Conservation (phyloP, 2,797 vertebrate genomes). For the Kryptolebias ocellatus region DNA sequence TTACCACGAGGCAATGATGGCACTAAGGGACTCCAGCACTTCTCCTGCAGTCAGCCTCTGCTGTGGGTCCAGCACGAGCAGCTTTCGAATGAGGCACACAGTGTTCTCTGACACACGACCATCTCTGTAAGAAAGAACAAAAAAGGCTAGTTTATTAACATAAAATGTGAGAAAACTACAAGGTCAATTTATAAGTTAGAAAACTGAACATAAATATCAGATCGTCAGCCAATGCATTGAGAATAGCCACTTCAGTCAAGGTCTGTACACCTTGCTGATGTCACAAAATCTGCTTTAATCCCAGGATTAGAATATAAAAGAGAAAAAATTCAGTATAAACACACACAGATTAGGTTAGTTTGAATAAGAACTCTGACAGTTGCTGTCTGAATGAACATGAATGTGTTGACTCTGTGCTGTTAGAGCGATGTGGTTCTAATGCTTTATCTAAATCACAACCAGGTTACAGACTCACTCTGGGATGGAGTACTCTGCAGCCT, state of each 20-base stretch:
- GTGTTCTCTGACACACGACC: conserved; percentile 98
- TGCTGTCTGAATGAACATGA: background rate
- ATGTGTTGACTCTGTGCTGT: background rate
- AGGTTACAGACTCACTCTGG: conserved; percentile 89
- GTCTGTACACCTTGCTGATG: background rate
- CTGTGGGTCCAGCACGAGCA: conserved; percentile 96
- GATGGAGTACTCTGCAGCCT: conserved; percentile 98
- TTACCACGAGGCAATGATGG: conserved; percentile 96
- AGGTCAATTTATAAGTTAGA: background rate
- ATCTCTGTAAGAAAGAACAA: conserved; percentile 80
- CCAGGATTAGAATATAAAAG: background rate
- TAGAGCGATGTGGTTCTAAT: background rate
- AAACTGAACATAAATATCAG: background rate
- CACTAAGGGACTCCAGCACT: conserved; percentile 94
- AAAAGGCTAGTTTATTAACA: conserved; percentile 1
- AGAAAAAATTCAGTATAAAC: background rate
- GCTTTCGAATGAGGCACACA: conserved; percentile 96
- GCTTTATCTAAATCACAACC: background rate
- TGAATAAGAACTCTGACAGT: background rate
- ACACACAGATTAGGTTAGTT: background rate
- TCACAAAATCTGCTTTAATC: background rate
- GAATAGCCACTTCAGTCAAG: too few relatives aligned
- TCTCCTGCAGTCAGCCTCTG: conserved; percentile 93
- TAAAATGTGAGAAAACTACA: background rate
- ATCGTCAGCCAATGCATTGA: background rate